A percentile compares a stretch with the other conserved stretches of the same genome.
Evolutionary conservation across 2,888 invertebrate species (phyloP).

Genomic region (Chironomus riparius): DNA sequence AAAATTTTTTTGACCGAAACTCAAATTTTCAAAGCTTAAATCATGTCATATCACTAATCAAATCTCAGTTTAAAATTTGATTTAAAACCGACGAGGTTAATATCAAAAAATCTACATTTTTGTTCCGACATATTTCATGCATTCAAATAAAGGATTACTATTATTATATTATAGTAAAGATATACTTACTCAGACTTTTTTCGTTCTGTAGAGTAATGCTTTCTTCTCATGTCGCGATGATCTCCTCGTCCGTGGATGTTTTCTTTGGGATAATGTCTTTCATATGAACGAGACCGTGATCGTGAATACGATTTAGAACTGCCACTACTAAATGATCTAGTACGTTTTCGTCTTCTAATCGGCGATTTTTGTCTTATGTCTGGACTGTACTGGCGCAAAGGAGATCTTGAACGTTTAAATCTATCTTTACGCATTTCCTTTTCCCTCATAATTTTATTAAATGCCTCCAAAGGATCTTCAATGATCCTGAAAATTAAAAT

Average conservation of each 20-base stretch:
- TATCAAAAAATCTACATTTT: too few species aligned
- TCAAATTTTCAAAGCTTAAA: too few species aligned
- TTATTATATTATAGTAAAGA: too few species aligned
- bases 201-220: not conserved
- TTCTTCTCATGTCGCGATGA: not conserved
- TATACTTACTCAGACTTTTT: not conserved
- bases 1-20: too few species aligned
- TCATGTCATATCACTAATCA: too few species aligned
- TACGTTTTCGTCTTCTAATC: constrained; percentile 36
- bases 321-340: constrained; percentile 36
- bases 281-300: constrained; percentile 28
- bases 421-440: constrained; percentile 54
- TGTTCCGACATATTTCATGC: too few species aligned
- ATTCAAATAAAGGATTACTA: too few species aligned
- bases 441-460: constrained; percentile 76
- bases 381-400: constrained; percentile 30
- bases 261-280: not conserved
- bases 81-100: too few species aligned
- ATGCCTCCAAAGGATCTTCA: constrained; percentile 79
- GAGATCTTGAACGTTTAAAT: constrained; percentile 40
- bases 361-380: constrained; percentile 33
- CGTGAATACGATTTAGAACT: constrained; percentile 32
- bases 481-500: constrained; percentile 49
- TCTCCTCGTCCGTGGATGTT: not conserved
- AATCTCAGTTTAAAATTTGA: too few species aligned